Conservation (phyloP, 2,113 vertebrate genomes). For the Eulemur macaco region DNA sequence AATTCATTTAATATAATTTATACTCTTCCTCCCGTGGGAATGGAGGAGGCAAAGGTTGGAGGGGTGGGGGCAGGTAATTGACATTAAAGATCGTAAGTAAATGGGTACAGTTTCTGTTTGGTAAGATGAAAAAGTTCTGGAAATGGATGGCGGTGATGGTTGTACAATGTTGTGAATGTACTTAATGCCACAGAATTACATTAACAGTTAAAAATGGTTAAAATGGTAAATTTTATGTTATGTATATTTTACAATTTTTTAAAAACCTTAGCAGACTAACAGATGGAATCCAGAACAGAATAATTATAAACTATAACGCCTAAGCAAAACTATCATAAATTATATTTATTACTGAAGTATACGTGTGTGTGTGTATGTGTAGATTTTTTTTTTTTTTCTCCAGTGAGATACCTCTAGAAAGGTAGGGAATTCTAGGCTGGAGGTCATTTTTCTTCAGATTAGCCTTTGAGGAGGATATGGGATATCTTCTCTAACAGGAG, state of each 20-base stretch:
- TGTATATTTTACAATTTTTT: not conserved
- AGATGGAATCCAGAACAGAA: not conserved
- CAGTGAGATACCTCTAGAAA: no score
- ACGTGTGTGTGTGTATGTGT: no score
- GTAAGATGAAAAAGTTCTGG: not conserved
- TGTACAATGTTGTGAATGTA: not conserved
- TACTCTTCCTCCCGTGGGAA: not conserved
- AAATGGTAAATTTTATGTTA: not conserved
- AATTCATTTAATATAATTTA: slow-evolving; percentile 16
- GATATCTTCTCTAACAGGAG: not conserved
- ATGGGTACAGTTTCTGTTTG: slow-evolving; percentile 5
- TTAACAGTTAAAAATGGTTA: not conserved
- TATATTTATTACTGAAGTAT: no score
- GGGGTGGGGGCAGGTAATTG: not conserved
- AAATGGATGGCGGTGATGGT: not conserved
- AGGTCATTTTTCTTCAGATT: not conserved
- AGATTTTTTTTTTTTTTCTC: no score
- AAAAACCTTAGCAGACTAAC: not conserved
- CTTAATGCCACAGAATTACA: not conserved
- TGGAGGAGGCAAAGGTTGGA: not conserved
- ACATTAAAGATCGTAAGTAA: slow-evolving; percentile 23
- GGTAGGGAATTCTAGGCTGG: no score
- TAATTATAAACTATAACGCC: no score
- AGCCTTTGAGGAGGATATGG: not conserved
- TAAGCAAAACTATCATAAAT: no score